Evolutionary conservation across 2,113 vertebrate species (phyloP).

Genomic region (Garra rufa): DNA sequence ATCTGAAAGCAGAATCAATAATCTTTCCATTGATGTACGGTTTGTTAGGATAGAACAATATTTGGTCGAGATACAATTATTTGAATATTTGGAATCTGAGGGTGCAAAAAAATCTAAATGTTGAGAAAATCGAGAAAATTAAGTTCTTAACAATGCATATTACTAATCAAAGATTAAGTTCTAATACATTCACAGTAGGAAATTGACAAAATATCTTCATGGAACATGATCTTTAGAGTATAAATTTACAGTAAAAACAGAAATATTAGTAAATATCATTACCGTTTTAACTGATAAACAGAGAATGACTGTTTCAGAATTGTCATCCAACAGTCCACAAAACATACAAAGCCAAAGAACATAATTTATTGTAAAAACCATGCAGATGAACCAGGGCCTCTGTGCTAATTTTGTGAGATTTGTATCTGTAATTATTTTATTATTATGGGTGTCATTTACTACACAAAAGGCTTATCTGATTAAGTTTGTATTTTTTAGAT

Average conservation of each 20-base stretch:
- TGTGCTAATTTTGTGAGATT: conserved; percentile 34
- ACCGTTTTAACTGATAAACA: neutral
- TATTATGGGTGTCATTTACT: conserved; percentile 37
- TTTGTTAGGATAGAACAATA: no score
- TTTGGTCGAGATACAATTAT: no score
- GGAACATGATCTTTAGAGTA: no score
- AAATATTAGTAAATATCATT: neutral
- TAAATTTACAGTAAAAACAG: neutral
- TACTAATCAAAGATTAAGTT: no score
- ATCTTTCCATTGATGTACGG: no score
- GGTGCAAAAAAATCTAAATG: no score
- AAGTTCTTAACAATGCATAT: no score
- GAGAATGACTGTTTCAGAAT: neutral
- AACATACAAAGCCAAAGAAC: neutral
- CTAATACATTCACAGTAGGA: no score
- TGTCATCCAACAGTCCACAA: neutral
- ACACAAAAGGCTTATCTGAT: conserved; percentile 24
- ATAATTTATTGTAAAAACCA: neutral
- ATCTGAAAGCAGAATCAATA: no score
- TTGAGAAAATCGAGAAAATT: no score
- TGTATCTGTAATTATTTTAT: conserved; percentile 42
- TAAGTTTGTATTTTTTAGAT: conserved; percentile 11
- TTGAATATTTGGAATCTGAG: no score
- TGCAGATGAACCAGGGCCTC: neutral
- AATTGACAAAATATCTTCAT: no score